Percentiles rank a stretch among this genome's conserved stretches.
These are phyloP conservation scores for Branchipolynoe longqiensis DNA, from an alignment of 2,888 invertebrate genomes.

Conservation along the genomic window DNA sequence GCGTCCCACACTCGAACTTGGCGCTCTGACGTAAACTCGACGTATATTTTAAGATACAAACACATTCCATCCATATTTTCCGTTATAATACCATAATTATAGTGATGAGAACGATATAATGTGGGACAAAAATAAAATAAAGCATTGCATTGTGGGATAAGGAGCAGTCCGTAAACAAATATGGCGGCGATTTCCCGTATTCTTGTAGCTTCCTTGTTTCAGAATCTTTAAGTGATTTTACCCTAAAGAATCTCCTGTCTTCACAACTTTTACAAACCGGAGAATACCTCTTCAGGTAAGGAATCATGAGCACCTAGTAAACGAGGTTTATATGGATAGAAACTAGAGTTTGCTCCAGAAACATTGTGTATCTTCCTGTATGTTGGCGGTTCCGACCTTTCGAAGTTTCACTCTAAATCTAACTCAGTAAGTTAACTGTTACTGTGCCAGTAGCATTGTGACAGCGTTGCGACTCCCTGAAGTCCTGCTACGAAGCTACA, in stretches of 20 bases:
- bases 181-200: conserved; percentile 30
- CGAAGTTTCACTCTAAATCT: too few species aligned
- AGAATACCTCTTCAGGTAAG: not conserved
- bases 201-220: conserved; percentile 24
- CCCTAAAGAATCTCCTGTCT: not conserved
- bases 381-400: too few species aligned
- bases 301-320: not conserved
- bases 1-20: not conserved
- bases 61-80: not conserved
- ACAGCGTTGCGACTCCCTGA: too few species aligned
- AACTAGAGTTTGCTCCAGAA: not conserved
- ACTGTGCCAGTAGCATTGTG: too few species aligned
- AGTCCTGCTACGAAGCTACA: too few species aligned
- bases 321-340: not conserved
- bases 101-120: too few species aligned
- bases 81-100: too few species aligned
- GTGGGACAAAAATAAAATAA: not conserved
- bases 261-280: not conserved
- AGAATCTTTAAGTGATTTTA: conserved; percentile 25
- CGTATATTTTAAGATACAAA: not conserved
- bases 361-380: not conserved
- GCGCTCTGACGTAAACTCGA: not conserved
- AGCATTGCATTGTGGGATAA: conserved; percentile 6
- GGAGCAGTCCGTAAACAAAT: conserved; percentile 55
- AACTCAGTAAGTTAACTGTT: too few species aligned